Conservation (phyloP, 1,140 invertebrate genomes). For the Odontomachus brunneus region DNA sequence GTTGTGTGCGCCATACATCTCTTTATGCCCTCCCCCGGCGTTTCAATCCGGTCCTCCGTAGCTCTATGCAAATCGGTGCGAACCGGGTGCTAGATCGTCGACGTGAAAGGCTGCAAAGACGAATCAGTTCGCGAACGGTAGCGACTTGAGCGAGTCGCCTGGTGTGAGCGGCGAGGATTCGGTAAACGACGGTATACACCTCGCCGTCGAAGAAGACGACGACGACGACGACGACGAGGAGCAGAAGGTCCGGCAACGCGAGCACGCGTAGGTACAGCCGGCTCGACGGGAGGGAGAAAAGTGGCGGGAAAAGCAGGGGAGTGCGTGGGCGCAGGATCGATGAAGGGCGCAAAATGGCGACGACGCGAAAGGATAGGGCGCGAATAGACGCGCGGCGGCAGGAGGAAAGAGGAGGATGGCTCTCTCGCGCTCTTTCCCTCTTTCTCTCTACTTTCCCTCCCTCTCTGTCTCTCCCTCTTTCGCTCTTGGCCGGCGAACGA, state of each 20-base stretch:
- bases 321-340: conserved; percentile 81
- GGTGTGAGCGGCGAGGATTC: background rate
- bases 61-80: conserved; percentile 84
- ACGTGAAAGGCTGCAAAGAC: conserved; percentile 22
- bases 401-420: conserved; percentile 34
- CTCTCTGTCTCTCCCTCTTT: background rate
- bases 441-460: background rate
- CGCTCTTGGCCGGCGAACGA: background rate
- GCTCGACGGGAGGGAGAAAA: conserved; percentile 61
- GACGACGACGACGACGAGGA: background rate
- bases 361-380: conserved; percentile 60
- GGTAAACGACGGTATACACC: conserved; percentile 24
- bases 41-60: conserved; percentile 71
- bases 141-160: conserved; percentile 32
- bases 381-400: conserved; percentile 53
- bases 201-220: conserved; percentile 12
- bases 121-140: conserved; percentile 68
- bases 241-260: conserved; percentile 3
- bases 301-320: conserved; percentile 79
- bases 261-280: background rate
- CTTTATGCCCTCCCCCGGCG: conserved; percentile 73
- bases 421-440: background rate
- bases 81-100: conserved; percentile 50
- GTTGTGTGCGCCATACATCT: conserved; percentile 25
- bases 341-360: conserved; percentile 80